A percentile compares a stretch with the other conserved stretches of the same genome.
Conservation (phyloP, 2,888 invertebrate genomes). For the Lordiphosa andalusiaca region DNA sequence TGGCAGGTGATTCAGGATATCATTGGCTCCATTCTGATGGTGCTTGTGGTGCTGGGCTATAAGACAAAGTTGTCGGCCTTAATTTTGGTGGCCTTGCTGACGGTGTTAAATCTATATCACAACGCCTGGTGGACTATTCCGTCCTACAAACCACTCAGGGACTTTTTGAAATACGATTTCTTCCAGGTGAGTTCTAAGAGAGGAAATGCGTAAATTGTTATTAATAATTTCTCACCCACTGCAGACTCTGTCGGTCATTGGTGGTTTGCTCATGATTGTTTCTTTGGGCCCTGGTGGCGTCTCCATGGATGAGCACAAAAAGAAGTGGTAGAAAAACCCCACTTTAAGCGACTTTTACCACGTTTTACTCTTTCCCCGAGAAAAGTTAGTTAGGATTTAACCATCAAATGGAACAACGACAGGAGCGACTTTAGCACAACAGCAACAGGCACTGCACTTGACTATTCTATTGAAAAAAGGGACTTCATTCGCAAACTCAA, state of each 20-base stretch:
- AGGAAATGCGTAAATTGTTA: not conserved
- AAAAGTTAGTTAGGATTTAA: conserved; percentile 69
- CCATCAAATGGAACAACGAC: conserved; percentile 68
- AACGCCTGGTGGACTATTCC: conserved; percentile 99
- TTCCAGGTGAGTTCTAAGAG: conserved; percentile 89
- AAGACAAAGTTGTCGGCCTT: conserved; percentile 99
- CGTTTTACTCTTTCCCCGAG: conserved; percentile 58
- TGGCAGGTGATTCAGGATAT: conserved; percentile 95
- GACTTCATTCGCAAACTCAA: conserved; percentile 64
- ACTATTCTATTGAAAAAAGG: conserved; percentile 60
- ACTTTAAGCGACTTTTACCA: conserved; percentile 45
- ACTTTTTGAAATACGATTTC: conserved; percentile 99
- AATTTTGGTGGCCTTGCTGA: conserved; percentile 93
- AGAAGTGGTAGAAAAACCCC: conserved; percentile 85
- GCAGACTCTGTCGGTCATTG: conserved; percentile 98
- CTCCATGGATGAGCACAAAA: conserved; percentile 99
- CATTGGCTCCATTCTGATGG: conserved; percentile 95
- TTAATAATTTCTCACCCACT: conserved; percentile 65
- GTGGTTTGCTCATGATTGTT: conserved; percentile 98
- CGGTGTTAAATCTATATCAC: conserved; percentile 95
- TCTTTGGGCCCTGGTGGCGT: conserved; percentile 98
- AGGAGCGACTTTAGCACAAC: conserved; percentile 55
- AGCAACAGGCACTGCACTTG: conserved; percentile 42
- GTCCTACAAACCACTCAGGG: conserved; percentile 95
- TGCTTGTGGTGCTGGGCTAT: conserved; percentile 97